Base-by-base conservation (phyloP, 2,888 invertebrate species). In the Hypena proboscidalis region DNA sequence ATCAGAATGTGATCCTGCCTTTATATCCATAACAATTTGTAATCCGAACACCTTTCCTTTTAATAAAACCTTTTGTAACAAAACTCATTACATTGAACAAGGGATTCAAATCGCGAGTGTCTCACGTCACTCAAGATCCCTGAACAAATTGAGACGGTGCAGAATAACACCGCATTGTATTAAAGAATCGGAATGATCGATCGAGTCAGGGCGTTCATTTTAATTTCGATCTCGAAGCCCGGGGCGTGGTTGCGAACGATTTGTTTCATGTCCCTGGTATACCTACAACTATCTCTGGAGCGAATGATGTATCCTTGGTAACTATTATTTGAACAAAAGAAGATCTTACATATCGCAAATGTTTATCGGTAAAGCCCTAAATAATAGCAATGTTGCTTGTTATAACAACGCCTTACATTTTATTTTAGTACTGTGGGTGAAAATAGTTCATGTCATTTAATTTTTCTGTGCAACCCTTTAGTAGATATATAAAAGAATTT, bases 141-240 rank as follows among this genome's bases (percentile, higher is more conserved):
- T 68, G 77, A 75, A 79, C 81, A 83, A 85, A 88, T 88, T 85
- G 87, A 87, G 85, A 81, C 84, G 77, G 80, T 84, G 83, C 80
- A 82, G 76, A 85, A 87, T 85, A 85, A 84, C 79, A 78, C 77
- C 70, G 73, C 75, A 80, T 87, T 83, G 85, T 88, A 88, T 86
- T 85, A 86, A 85, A 85, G 83, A 88, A 85, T 85, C 77, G 77
- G 77, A 85, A 87, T 90, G 90, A 90, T 90, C 90, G 90, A 90
- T 90, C 78, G 86, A 71, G 83, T 69, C 74, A 76, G 85, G 84
- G 86, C 84, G 90, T 86, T 82, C 83, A 78, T 90, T 88, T 90
- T 88, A 89, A 90, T 90, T 90, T 87, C 85, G 90, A 89, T 88
- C 84, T 77, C 71, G 79, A 83, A 85, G 85, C 83, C 80, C 81